These are phyloP conservation scores for Pyrrhosoma nymphula DNA, from an alignment of 2,888 invertebrate genomes.

Conservation along the genomic window DNA sequence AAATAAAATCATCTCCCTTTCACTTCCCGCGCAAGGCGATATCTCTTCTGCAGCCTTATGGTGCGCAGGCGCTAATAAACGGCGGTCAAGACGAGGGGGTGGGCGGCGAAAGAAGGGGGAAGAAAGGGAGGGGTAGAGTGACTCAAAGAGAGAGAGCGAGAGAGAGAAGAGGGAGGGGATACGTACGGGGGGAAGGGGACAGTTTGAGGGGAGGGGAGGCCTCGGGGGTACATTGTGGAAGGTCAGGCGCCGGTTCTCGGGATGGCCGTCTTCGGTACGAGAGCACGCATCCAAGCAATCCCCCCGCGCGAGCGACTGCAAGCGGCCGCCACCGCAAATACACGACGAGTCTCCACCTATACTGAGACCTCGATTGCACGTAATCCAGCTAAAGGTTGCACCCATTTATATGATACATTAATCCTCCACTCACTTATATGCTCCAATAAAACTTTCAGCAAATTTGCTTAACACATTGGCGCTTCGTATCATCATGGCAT, in stretches of 20 bases:
- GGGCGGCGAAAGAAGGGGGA: not conserved
- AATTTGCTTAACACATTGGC: too few species aligned
- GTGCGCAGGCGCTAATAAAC: not conserved
- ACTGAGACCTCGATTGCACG: too few species aligned
- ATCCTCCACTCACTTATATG: too few species aligned
- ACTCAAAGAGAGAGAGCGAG: too few species aligned
- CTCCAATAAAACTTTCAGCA: too few species aligned
- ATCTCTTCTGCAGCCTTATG: not conserved
- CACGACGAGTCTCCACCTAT: not conserved
- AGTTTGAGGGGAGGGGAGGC: not conserved
- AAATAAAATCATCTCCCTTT: not conserved
- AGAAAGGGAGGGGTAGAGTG: not conserved
- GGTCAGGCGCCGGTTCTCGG: constrained; percentile 48
- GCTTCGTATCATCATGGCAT: too few species aligned
- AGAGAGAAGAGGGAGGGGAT: not conserved
- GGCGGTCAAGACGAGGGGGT: not conserved
- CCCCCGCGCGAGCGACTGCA: not conserved
- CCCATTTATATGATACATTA: too few species aligned
- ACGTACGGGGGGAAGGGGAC: not conserved
- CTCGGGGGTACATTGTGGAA: constrained; percentile 27
- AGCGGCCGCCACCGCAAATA: not conserved
- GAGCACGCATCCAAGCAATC: not conserved
- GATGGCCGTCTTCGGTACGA: not conserved
- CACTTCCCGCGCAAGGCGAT: constrained; percentile 10
- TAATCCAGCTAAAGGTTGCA: too few species aligned